These are phyloP conservation scores for Centroberyx gerrardi DNA, from an alignment of 2,797 vertebrate genomes.

Conservation along the genomic window DNA sequence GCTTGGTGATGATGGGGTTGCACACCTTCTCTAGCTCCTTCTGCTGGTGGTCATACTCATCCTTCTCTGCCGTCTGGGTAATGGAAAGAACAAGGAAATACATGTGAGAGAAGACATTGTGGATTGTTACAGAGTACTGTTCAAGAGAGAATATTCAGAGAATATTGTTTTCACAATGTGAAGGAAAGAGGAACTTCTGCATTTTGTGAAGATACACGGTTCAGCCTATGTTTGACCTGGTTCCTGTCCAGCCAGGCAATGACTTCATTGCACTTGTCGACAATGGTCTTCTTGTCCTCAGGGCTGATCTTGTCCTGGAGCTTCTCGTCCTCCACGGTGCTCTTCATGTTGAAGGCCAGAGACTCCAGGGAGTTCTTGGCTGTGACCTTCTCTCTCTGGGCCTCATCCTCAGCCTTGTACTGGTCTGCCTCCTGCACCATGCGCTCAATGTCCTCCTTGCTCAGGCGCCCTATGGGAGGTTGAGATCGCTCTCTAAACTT, in stretches of 20 bases:
- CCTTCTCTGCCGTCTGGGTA: constrained; percentile 86
- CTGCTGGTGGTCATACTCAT: constrained; percentile 89
- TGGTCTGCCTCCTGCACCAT: constrained; percentile 89
- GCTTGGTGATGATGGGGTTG: constrained; percentile 87
- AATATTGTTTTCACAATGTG: constrained; percentile 16
- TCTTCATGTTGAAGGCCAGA: constrained; percentile 89
- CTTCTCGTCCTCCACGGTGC: constrained; percentile 88
- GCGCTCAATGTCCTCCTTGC: constrained; percentile 89
- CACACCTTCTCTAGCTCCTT: constrained; percentile 90
- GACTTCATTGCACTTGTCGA: constrained; percentile 88
- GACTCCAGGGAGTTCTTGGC: constrained; percentile 88
- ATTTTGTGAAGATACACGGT: background rate
- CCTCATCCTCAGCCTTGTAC: constrained; percentile 86
- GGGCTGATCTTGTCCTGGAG: constrained; percentile 87
- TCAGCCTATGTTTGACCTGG: constrained; percentile 78
- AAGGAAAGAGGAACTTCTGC: constrained; percentile 5
- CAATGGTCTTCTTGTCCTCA: constrained; percentile 86
- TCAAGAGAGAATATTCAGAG: too few species aligned
- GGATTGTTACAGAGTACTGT: background rate
- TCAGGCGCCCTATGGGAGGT: constrained; percentile 81
- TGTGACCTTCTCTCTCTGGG: constrained; percentile 85
- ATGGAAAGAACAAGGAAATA: constrained; percentile 23
- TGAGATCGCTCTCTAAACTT: background rate
- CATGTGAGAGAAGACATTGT: background rate
- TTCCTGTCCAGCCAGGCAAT: constrained; percentile 89